Evolutionary conservation across 2,797 vertebrate species (phyloP).

Genomic region (Todus mexicanus): DNA sequence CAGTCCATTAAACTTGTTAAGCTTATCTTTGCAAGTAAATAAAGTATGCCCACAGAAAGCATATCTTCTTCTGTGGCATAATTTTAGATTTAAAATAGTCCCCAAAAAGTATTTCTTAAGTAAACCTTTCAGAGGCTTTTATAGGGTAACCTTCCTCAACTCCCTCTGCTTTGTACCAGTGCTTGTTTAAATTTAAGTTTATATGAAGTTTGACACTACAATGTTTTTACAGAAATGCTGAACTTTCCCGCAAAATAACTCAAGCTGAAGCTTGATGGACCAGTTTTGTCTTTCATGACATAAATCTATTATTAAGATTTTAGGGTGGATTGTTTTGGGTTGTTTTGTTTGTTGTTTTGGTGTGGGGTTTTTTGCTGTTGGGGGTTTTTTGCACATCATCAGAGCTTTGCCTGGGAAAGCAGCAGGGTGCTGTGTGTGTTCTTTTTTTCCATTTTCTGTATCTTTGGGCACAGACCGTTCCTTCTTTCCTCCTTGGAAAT

Average conservation of each 20-base stretch:
- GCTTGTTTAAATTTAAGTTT: not conserved
- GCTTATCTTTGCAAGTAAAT: not conserved
- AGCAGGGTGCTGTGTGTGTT: not conserved
- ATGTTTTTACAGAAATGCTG: not conserved
- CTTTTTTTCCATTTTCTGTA: not conserved
- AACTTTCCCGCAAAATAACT: not conserved
- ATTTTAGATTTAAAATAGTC: not conserved
- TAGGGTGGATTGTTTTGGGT: accelerated
- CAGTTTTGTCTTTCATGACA: not conserved
- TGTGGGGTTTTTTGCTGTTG: not conserved
- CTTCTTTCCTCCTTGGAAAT: not conserved
- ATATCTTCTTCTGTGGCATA: not conserved
- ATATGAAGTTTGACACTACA: not conserved
- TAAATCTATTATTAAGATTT: not conserved
- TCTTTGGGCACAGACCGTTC: not conserved
- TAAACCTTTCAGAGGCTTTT: not conserved
- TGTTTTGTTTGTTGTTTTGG: not conserved
- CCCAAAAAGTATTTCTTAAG: not conserved
- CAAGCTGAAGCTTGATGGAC: not conserved
- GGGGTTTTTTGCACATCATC: not conserved
- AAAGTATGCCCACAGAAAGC: not conserved
- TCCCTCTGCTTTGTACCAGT: not conserved
- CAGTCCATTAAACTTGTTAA: not conserved
- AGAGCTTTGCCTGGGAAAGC: not conserved
- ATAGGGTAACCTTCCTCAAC: not conserved